These are phyloP conservation scores for Lomographa bimaculata DNA, from an alignment of 2,888 invertebrate genomes.

Conservation along the genomic window DNA sequence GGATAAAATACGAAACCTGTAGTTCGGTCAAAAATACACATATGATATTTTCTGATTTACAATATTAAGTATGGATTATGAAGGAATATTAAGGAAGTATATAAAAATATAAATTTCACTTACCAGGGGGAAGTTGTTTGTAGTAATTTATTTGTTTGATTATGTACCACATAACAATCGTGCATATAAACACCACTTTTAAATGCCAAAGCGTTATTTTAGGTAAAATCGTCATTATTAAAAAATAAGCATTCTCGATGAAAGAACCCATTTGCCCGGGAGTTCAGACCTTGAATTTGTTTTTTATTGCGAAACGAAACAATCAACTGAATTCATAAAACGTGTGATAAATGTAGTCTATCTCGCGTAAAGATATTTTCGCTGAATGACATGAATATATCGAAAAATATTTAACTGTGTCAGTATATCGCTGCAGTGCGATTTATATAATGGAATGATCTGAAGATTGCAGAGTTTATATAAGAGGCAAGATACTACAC, in stretches of 20 bases:
- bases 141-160: constrained; percentile 26
- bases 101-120: too few species aligned
- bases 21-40: too few species aligned
- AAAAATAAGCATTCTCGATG: not conserved
- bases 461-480: constrained; percentile 25
- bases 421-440: constrained; percentile 14
- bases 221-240: not conserved
- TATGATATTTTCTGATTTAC: too few species aligned
- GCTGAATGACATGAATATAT: constrained; percentile 4
- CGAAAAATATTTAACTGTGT: constrained; percentile 20
- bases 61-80: too few species aligned
- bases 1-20: too few species aligned
- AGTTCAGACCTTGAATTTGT: too few species aligned
- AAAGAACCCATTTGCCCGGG: not conserved
- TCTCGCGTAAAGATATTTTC: constrained; percentile 1
- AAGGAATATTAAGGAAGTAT: too few species aligned
- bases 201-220: constrained; percentile 1
- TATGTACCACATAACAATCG: constrained; percentile 19
- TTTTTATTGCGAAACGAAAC: too few species aligned
- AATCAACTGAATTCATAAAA: not conserved
- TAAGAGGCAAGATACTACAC: constrained; percentile 17
- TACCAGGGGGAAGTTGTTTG: constrained; percentile 40
- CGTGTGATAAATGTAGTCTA: not conserved
- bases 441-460: constrained; percentile 18
- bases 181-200: constrained; percentile 14